Conservation (phyloP, 2,113 vertebrate genomes). For the Sturnus vulgaris region DNA sequence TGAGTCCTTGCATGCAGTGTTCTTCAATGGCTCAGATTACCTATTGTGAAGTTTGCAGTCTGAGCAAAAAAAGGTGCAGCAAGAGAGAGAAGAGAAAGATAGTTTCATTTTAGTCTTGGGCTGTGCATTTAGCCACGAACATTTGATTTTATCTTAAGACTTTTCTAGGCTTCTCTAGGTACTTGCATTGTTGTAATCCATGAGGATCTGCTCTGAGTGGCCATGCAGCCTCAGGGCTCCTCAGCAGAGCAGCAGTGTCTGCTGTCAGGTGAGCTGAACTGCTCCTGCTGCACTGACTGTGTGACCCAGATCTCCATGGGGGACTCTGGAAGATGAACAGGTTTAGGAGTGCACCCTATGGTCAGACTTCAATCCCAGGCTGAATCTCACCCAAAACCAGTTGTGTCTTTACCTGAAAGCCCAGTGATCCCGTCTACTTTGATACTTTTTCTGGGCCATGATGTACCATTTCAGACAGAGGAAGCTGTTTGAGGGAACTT, state of each 20-base stretch:
- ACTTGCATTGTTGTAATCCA: fast-evolving
- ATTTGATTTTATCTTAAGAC: not conserved
- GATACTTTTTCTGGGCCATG: not conserved
- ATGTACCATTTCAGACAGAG: not conserved
- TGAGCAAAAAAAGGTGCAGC: not conserved
- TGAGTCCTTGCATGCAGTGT: not conserved
- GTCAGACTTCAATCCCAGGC: not conserved
- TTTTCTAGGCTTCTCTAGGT: not conserved
- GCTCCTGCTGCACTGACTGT: not conserved
- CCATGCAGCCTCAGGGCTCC: fast-evolving
- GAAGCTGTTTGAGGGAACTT: not conserved
- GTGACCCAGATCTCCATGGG: fast-evolving
- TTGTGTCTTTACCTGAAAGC: not conserved
- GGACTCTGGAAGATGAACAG: fast-evolving
- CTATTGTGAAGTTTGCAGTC: not conserved
- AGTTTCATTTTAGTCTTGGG: not conserved
- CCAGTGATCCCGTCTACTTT: not conserved
- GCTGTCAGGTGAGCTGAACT: not conserved
- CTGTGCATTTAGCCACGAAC: not conserved
- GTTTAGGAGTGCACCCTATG: not conserved
- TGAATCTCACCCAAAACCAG: fast-evolving
- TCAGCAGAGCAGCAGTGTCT: not conserved
- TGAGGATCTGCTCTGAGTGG: not conserved
- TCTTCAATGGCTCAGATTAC: not conserved
- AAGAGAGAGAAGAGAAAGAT: not conserved